Evolutionary conservation across 2,113 vertebrate species (phyloP).

Genomic region (Epinephelus cyanopodus): DNA sequence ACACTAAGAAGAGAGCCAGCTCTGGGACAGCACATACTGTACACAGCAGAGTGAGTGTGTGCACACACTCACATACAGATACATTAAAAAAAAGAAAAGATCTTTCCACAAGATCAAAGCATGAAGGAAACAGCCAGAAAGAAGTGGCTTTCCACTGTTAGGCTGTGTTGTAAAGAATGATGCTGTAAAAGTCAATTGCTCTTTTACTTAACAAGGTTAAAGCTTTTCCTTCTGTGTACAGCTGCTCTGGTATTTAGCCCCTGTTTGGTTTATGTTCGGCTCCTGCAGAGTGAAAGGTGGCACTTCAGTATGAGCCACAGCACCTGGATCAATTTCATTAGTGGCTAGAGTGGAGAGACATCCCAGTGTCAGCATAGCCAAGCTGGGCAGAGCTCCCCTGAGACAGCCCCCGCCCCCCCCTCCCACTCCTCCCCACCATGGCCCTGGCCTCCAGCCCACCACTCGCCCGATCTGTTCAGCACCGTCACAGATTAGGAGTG

Average conservation of each 20-base stretch:
- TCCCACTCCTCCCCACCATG: background rate
- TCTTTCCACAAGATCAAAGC: conserved; percentile 33
- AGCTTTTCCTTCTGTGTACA: conserved; percentile 31
- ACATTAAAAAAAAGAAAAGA: background rate
- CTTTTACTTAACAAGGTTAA: conserved; percentile 57
- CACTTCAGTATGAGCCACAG: conserved; percentile 86
- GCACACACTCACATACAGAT: conserved; percentile 44
- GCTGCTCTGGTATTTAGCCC: conserved; percentile 59
- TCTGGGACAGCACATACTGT: conserved; percentile 56
- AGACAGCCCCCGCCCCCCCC: conserved; percentile 58
- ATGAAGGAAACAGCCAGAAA: background rate
- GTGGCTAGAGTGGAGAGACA: conserved; percentile 86
- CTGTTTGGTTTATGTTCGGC: conserved; percentile 50
- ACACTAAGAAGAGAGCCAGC: conserved; percentile 73
- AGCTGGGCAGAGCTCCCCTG: conserved; percentile 71
- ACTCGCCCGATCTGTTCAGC: conserved; percentile 79
- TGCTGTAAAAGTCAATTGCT: conserved; percentile 31
- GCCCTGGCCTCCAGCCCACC: conserved; percentile 70
- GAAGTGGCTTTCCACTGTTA: background rate
- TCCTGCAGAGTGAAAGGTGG: conserved; percentile 73
- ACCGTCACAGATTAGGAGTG: conserved; percentile 79
- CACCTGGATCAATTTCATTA: conserved; percentile 95
- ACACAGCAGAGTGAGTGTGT: conserved; percentile 25
- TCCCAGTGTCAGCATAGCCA: conserved; percentile 84
- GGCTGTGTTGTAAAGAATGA: conserved; percentile 19